Evolutionary conservation across 2,888 invertebrate genomes (phyloP), one percentile per base, ranked within the genome.

Genomic region (Strigamia crassipes): DNA sequence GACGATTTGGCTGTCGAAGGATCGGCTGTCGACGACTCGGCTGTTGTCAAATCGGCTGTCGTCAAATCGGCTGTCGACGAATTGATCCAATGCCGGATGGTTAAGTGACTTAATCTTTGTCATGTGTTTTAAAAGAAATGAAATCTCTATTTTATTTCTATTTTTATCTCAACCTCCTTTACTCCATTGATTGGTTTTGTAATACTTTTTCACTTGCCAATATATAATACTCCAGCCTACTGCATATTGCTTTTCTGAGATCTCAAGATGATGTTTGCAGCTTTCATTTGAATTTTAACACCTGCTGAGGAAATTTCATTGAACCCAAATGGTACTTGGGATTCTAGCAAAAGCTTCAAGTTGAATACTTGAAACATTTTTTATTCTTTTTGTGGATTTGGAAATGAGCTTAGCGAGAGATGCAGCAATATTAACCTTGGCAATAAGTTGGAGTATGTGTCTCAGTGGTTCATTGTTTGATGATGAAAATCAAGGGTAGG

Each of bases 201-300:
- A 38, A 38, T 38, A 4, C 10, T 23, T 66, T 66, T 23, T 23
- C 4, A 66, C 23, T 66, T 66, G 61, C 61, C 18, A 66, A 66
- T 66, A 21, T 66, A 23, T 27, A n/a, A n/a, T n/a, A 27, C 27
- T 27, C 61, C 21, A 21, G 18, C 1, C 5, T 66, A 66, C 23
- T 21, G 21, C 61, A 66, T 23, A 66, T 66, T 66, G 21, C 61
- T 38, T 18, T 66, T 66, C 21, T 12, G 10, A 4, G 21, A 21
- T 66, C 61, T 66, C 51, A 51, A 18, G 15, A 18, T 4, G 51
- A 51, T 18, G 21, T 66, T 12, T 66, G 1, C 21, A 66, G 18
- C 61, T 66, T 66, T 66, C 21, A 66, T 66, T 66, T 66, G 61
- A 66, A 66, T 66, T 66, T 66, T 66, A 66, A 66, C 61, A 66